phyloP scores from a whole-genome alignment of 2,888 invertebrate genomes.

The Pecten maximus region DNA sequence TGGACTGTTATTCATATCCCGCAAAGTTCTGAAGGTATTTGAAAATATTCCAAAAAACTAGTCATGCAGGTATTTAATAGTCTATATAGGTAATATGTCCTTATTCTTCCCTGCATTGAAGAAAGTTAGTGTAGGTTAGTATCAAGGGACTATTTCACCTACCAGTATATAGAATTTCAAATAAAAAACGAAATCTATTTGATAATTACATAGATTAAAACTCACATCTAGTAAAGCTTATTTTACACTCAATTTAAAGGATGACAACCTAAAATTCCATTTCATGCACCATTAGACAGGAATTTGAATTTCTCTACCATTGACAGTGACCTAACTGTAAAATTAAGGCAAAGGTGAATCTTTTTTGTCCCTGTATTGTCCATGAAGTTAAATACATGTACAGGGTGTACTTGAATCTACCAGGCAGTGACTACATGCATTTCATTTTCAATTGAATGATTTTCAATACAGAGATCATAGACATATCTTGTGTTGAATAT shows the following conservation, averaged over 20 bases:
- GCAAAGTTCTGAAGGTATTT: background rate
- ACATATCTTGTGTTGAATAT: background rate
- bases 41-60: background rate
- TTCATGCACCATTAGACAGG: conserved; percentile 16
- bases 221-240: background rate
- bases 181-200: conserved; percentile 15
- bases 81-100: background rate
- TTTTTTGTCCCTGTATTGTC: background rate
- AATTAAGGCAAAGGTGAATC: conserved; percentile 10
- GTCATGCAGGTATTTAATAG: no score
- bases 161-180: background rate
- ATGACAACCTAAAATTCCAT: background rate
- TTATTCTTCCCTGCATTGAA: background rate
- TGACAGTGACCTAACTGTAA: background rate
- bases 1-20: background rate
- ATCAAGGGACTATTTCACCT: background rate
- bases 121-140: background rate
- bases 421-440: background rate
- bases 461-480: background rate
- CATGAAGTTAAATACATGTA: background rate
- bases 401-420: no score
- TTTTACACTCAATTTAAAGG: conserved; percentile 5
- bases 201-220: background rate
- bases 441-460: background rate
- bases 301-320: background rate